Percentiles rank a stretch among this genome's conserved stretches.
Conservation (phyloP, 2,113 vertebrate genomes). For the Cromileptes altivelis region DNA sequence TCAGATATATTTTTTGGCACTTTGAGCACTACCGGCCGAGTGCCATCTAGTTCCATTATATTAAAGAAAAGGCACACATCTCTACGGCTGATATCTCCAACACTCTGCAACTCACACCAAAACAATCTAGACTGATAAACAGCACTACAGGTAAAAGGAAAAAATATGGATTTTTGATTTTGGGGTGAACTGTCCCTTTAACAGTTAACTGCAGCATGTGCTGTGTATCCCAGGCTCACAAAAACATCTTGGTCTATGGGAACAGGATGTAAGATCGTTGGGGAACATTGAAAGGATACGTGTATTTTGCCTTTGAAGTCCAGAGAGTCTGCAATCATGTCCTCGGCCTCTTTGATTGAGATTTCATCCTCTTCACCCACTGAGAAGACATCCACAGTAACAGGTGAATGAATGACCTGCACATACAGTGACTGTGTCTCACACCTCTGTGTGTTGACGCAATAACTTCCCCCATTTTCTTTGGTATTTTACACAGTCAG, state of each 20-base stretch:
- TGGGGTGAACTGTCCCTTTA: too few species aligned
- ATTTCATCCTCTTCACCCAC: constrained; percentile 93
- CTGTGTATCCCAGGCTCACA: neutral
- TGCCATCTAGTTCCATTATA: too few species aligned
- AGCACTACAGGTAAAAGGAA: too few species aligned
- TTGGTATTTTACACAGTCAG: neutral
- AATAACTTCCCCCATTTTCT: neutral
- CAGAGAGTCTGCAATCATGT: constrained; percentile 85
- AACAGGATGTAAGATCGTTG: too few species aligned
- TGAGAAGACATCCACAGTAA: constrained; percentile 50
- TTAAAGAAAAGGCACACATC: too few species aligned
- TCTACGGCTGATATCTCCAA: too few species aligned
- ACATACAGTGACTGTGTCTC: neutral
- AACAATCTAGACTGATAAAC: too few species aligned
- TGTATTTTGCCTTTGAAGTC: constrained; percentile 86
- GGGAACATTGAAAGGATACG: constrained; percentile 86
- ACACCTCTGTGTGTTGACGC: neutral
- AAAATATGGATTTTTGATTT: too few species aligned
- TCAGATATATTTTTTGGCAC: too few species aligned
- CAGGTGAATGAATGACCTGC: neutral
- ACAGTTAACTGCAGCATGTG: neutral
- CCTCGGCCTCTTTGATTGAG: constrained; percentile 88
- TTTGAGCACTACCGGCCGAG: too few species aligned
- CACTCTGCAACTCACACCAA: too few species aligned
- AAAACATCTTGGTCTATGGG: neutral